Evolutionary conservation across 2,113 vertebrate genomes (phyloP).

Genomic region (Hippopotamus amphibius): DNA sequence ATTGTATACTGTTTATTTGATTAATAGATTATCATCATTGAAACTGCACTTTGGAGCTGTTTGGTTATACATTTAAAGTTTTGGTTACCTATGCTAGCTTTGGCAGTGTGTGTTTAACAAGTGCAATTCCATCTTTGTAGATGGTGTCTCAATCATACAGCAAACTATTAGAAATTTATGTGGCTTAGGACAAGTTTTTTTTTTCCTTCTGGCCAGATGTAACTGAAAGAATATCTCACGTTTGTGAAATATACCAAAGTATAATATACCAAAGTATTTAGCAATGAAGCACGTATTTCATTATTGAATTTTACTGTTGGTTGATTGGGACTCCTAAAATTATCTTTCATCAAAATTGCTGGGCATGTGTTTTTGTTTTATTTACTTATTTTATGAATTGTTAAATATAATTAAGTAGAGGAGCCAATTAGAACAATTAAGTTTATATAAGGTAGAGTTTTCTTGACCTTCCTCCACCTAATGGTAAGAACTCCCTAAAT

Average conservation of each 20-base stretch:
- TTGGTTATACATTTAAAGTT: conserved; percentile 56
- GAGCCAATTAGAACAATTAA: not conserved
- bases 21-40: conserved; percentile 6
- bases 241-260: conserved; percentile 38
- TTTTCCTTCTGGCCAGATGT: not conserved
- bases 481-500: not conserved
- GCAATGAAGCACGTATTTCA: not conserved
- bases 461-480: not conserved
- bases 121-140: conserved; percentile 52
- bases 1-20: not conserved
- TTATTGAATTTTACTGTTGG: conserved; percentile 30
- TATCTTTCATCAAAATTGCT: conserved; percentile 46
- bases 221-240: not conserved
- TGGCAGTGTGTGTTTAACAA: not conserved
- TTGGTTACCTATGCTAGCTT: conserved; percentile 22
- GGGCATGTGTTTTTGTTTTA: not conserved
- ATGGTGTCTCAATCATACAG: conserved; percentile 26
- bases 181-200: not conserved
- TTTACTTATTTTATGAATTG: conserved; percentile 21
- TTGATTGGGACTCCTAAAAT: conserved; percentile 33
- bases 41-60: conserved; percentile 24
- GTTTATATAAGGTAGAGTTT: conserved; percentile 22
- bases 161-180: conserved; percentile 13
- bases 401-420: conserved; percentile 21
- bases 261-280: conserved; percentile 16